phyloP scores from a whole-genome alignment of 2,797 vertebrate species.

The Ptychadena robeensis region DNA sequence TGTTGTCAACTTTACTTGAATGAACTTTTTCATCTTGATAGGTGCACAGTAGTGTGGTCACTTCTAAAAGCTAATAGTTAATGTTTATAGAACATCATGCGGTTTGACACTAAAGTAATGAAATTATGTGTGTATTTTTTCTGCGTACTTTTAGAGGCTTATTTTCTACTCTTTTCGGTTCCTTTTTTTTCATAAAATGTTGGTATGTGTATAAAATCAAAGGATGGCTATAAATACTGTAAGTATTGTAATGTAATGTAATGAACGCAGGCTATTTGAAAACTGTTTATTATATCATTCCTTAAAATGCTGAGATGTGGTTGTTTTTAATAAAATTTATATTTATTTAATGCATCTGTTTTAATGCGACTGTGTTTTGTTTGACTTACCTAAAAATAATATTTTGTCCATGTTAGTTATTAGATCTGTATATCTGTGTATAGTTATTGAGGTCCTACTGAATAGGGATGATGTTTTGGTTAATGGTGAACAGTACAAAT shows the following conservation, averaged over 20 bases:
- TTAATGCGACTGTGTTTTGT: slow-evolving; percentile 64
- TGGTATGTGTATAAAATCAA: slow-evolving; percentile 85
- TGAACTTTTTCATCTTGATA: slow-evolving; percentile 87
- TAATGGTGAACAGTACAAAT: no score
- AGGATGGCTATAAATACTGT: slow-evolving; percentile 97
- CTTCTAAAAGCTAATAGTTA: slow-evolving; percentile 87
- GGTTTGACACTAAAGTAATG: slow-evolving; percentile 94
- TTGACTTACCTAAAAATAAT: neutral
- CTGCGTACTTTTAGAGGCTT: slow-evolving; percentile 75
- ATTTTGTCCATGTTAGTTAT: no score
- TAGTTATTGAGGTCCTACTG: no score
- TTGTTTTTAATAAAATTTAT: slow-evolving; percentile 99
- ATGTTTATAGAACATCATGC: slow-evolving; percentile 84
- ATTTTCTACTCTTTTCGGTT: slow-evolving; percentile 56
- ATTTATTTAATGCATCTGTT: slow-evolving; percentile 98
- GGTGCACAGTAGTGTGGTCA: slow-evolving; percentile 81
- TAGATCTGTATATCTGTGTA: no score
- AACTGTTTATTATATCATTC: slow-evolving; percentile 99
- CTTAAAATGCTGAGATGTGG: slow-evolving; percentile 98
- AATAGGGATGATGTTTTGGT: no score
- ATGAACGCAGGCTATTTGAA: slow-evolving; percentile 98
- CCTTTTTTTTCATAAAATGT: slow-evolving; percentile 82
- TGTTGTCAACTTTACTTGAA: slow-evolving; percentile 98
- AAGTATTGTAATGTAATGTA: slow-evolving; percentile 99
- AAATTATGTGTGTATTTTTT: slow-evolving; percentile 82